phyloP scores from a whole-genome alignment of 2,113 vertebrate species.

The Isichthys henryi region DNA sequence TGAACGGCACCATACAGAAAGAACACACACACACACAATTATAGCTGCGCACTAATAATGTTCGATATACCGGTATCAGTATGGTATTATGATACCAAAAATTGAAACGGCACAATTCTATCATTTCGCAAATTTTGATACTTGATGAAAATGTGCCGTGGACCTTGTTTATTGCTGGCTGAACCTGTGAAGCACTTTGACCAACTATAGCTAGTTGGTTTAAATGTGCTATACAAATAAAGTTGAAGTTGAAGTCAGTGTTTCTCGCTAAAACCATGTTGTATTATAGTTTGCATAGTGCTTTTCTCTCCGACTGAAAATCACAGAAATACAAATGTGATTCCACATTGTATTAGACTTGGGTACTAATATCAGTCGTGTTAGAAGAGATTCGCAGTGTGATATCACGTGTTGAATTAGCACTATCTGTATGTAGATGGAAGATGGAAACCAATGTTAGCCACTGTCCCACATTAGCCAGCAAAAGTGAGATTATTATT shows the following conservation, averaged over 20 bases:
- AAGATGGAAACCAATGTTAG: not conserved
- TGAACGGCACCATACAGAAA: not conserved
- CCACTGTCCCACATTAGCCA: not conserved
- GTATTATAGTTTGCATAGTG: not conserved
- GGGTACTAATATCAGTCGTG: too few species aligned
- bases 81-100: not conserved
- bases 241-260: not conserved
- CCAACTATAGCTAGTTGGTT: too few species aligned
- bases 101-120: not conserved
- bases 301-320: not conserved
- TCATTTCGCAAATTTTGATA: not conserved
- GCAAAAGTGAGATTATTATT: not conserved
- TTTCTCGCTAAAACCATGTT: not conserved
- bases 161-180: too few species aligned
- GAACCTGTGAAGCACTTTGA: too few species aligned
- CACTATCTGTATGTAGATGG: not conserved
- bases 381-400: too few species aligned
- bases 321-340: not conserved
- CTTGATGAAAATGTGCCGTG: not conserved
- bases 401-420: not conserved
- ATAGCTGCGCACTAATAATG: not conserved
- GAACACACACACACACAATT: not conserved
- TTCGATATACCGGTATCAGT: not conserved
- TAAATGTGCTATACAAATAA: too few species aligned
- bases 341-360: too few species aligned